Base-by-base conservation (phyloP, 2,113 vertebrate species). In the Notiomystis cincta region DNA sequence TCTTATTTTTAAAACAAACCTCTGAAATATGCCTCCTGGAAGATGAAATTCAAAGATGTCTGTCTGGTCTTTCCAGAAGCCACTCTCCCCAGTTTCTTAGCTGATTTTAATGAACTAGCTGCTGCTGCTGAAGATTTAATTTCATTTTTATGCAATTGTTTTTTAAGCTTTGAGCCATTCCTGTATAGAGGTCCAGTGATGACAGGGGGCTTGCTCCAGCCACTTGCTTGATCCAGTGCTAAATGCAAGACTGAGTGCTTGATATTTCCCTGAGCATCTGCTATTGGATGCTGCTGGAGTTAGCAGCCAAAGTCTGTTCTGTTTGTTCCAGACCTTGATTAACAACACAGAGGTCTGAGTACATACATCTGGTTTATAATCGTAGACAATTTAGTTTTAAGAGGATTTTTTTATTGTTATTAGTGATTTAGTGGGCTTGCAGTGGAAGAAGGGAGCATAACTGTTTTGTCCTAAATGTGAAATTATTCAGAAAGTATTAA, bases 391-490 rank as follows among this genome's bases (percentile, higher is more conserved):
- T 82, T 50, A 57, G 15, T 9, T 82, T 75, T 54, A 54, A 87
- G 33, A 42, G 6, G 14, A 8, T 11, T 65, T 13, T 37, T 56
- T 71, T 31, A 28, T 11, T 47, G 11, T 25, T 51, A 45, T 7
- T 28, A 44, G 7, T 1, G 3, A 18, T 61, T 84, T 77, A 70
- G 11, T 35, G 7, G 48, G 33, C 5, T 77, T 83, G 16, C 8
- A 1, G n/a, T 25, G 7, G 24, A 60, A 77, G 10, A 7, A 33
- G 9, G 6, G 24, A 51, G 2, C 0, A 4, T 13, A 91, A 14
- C 2, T 22, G 0, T 73, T 78, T 53, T 73, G 18, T 78, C 21
- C 20, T 66, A 70, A 76, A 44, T 21, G 15, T 19, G 15, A 72
- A 60, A 64, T 72, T 50, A 48, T 58, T 81, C 72, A 31, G 48